Percentiles rank a stretch among this genome's conserved stretches.
phyloP scores from a whole-genome alignment of 1,140 invertebrate species.

The Antheraea pernyi region DNA sequence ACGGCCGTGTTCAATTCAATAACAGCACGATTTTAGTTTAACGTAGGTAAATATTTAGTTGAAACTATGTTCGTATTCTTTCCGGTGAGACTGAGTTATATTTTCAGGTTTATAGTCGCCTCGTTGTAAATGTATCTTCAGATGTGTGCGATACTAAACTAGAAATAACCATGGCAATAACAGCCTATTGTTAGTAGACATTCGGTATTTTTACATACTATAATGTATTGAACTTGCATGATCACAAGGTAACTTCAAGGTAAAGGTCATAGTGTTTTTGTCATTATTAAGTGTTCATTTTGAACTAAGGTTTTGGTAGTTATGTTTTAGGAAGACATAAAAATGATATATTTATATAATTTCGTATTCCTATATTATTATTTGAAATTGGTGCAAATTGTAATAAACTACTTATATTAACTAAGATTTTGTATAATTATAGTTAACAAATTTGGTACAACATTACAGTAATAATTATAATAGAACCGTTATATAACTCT shows the following conservation, averaged over 20 bases:
- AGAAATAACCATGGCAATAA: slow-evolving; percentile 36
- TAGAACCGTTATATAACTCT: too few species aligned
- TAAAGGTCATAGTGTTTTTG: too few species aligned
- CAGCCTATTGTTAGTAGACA: slow-evolving; percentile 31
- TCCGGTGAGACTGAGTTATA: slow-evolving; percentile 42
- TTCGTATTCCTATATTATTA: too few species aligned
- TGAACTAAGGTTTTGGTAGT: too few species aligned
- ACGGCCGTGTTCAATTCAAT: slow-evolving; percentile 40
- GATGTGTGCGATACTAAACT: slow-evolving; percentile 38
- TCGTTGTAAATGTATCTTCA: slow-evolving; percentile 43
- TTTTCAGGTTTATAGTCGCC: slow-evolving; percentile 40
- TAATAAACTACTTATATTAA: too few species aligned
- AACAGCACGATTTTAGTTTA: slow-evolving; percentile 42
- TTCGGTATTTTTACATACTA: neutral
- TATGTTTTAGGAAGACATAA: too few species aligned
- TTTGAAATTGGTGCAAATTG: too few species aligned
- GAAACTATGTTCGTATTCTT: slow-evolving; percentile 45
- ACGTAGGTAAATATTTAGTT: slow-evolving; percentile 48
- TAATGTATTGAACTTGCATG: neutral
- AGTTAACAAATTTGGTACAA: too few species aligned
- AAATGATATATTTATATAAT: too few species aligned
- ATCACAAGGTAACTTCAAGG: neutral
- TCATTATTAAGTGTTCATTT: too few species aligned
- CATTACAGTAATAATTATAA: too few species aligned
- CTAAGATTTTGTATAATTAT: too few species aligned